phyloP scores from a whole-genome alignment of 2,113 vertebrate genomes.

The Chascanopsetta lugubris region DNA sequence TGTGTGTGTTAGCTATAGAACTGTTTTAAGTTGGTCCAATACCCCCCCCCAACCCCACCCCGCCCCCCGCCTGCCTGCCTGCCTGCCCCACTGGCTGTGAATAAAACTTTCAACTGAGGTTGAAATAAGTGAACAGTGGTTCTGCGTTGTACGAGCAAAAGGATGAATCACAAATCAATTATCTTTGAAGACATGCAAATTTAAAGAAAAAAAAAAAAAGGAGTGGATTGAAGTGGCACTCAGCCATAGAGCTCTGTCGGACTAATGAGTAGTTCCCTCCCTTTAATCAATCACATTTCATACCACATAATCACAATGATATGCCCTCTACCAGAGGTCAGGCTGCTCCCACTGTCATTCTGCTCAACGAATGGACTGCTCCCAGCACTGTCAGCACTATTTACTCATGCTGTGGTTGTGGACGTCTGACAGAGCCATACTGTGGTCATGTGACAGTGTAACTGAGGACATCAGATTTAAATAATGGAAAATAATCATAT shows the following conservation, averaged over 20 bases:
- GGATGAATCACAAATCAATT: conserved; percentile 58
- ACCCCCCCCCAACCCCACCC: too few relatives aligned
- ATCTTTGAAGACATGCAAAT: conserved; percentile 55
- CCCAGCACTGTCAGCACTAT: conserved; percentile 38
- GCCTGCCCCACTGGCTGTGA: not conserved
- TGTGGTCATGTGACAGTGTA: not conserved
- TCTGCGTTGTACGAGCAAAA: conserved; percentile 35
- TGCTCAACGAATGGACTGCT: conserved; percentile 24
- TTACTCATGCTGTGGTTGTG: conserved; percentile 20
- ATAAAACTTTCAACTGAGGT: conserved; percentile 12
- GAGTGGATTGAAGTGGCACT: conserved; percentile 45
- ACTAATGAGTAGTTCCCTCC: conserved; percentile 64
- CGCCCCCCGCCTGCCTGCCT: too few relatives aligned
- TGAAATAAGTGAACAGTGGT: conserved; percentile 50
- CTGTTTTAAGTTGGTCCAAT: not conserved
- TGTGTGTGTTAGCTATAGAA: too few relatives aligned
- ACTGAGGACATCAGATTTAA: not conserved
- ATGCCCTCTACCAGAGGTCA: conserved; percentile 70
- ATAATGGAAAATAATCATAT: not conserved
- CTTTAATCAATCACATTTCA: conserved; percentile 83
- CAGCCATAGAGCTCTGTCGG: conserved; percentile 28
- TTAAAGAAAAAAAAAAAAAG: conserved; percentile 29
- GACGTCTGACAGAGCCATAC: conserved; percentile 17
- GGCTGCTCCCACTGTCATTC: conserved; percentile 39
- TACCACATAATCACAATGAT: conserved; percentile 76